Base-by-base conservation (phyloP, 2,113 vertebrate genomes). In the Haemorhous mexicanus region DNA sequence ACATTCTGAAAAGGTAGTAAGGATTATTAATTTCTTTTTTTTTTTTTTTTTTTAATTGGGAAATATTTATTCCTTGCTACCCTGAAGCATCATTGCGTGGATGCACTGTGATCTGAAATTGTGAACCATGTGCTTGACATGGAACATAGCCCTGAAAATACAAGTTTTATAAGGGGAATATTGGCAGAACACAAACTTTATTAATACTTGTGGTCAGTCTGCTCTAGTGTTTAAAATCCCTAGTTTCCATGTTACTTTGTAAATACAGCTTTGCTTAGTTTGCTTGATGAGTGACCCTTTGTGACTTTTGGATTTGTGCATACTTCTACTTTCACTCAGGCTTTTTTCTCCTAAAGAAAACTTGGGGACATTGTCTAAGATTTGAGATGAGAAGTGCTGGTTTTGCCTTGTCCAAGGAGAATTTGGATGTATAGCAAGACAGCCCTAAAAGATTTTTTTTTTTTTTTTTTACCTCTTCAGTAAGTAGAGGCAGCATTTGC, bases 211-310 rank as follows among this genome's bases (percentile, higher is more conserved):
- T 0, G 52, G 82, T 94, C 83, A 78, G 14, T 92, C 68, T 93
- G 68, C 82, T 93, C 30, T 64, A 53, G 59, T 90, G 78, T 92
- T 96, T 93, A 44, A 95, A 90, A 75, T 64, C 92, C n/a, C 32
- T 56, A 17, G 79, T 96, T 96, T 93, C 93, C 52, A 86, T 67
- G 92, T 90, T 81, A 81, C 68, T 92, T 84, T 92, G 83, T 94
- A 97, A 96, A 96, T 89, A 90, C 61, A 90, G 44, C 67, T 92
- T 90, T 68, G 49, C 79, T 77, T 84, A 4, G 0, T 88, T 94
- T 86, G 79, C 76, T 61, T 66, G 52, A 81, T 78, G 68, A 67
- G 62, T 89, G 90, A 94, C 88, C 64, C 56, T 64, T 81, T 17
- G n/a, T 92, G 85, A 74, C 83, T 78, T 86, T 3, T 7, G 47